Percentiles rank a stretch among this genome's conserved stretches.
Evolutionary conservation across 2,888 invertebrate genomes (phyloP).

Genomic region (Drosophila sordidapex): DNA sequence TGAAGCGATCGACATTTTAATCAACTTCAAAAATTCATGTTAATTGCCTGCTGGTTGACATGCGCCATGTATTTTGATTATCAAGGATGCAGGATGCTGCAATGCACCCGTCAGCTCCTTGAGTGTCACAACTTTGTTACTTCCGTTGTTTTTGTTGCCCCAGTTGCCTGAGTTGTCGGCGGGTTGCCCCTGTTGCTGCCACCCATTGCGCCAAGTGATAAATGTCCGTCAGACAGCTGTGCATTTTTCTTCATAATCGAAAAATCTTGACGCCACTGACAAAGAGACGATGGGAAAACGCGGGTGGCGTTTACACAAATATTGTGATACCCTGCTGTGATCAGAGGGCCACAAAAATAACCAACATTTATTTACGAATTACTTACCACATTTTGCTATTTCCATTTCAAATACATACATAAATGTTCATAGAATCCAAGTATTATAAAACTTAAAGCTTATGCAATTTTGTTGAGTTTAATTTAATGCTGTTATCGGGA

Average conservation of each 20-base stretch:
- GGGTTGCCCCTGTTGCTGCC: slow-evolving; percentile 20
- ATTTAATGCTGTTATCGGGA: not conserved
- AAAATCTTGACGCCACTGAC: slow-evolving; percentile 60
- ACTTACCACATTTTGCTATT: not conserved
- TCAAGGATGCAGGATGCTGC: slow-evolving; percentile 7
- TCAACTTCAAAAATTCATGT: slow-evolving; percentile 39
- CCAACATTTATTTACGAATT: not conserved
- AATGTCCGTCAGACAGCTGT: slow-evolving; percentile 68
- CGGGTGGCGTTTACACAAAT: slow-evolving; percentile 11
- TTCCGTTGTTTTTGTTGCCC: slow-evolving; percentile 3
- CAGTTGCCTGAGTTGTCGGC: not conserved
- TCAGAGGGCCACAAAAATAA: not conserved
- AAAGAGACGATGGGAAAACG: not conserved
- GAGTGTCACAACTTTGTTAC: slow-evolving; percentile 17
- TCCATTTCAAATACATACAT: not conserved
- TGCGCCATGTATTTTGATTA: not conserved
- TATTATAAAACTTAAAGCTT: not conserved
- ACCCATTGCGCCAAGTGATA: slow-evolving; percentile 57
- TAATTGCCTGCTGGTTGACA: slow-evolving; percentile 32
- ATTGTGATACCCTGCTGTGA: slow-evolving; percentile 26
- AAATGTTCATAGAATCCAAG: not conserved
- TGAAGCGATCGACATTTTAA: slow-evolving; percentile 50
- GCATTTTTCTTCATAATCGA: slow-evolving; percentile 74
- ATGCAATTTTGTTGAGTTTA: not conserved
- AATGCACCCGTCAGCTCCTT: slow-evolving; percentile 17